Evolutionary conservation across 2,113 vertebrate species (phyloP), one percentile per base, ranked within the genome.

Genomic region (Lates calcarifer): DNA sequence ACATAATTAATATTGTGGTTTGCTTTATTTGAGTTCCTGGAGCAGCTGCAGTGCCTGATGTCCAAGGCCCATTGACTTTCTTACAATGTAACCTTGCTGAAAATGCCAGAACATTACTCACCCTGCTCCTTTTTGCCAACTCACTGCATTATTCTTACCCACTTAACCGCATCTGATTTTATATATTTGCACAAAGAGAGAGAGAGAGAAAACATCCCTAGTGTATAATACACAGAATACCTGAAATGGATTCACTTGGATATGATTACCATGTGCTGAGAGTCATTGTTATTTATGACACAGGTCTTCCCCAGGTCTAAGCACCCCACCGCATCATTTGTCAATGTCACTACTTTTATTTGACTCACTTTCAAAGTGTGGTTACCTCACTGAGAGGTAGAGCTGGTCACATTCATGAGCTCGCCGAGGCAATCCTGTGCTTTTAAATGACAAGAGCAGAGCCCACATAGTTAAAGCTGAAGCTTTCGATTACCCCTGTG

Each of bases 41-140:
- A 86, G 81, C 81, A 72, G 80, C 77, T 79, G 82, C 61, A 72
- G 53, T 51, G 20, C 56, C 77, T 58, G 55, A 70, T 74, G 73
- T 81, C 81, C 83, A 83, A 82, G 81, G 77, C 37, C 87, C 72
- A 84, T 81, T 81, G 87, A 83, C 86, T 90, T 78, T 74, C 61
- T 69, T 79, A 70, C 80, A 83, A 28, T 79, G 53, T 87, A 88
- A 88, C 87, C 81, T 89, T 89, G 88, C 79, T 90, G 75, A 60
- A 89, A 93, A 91, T 88, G 84, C 87, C 82, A 88, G 56, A 61
- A 75, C 90, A 91, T 92, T 90, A 88, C 55, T 93, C 89, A 93
- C 70, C 49, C 64, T 81, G 77, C 70, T 86, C 49, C 47, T 51
- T 89, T 89, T 85, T 76, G 60, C 81, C 47, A 85, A 81, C 85